Evolutionary conservation across 2,797 vertebrate genomes (phyloP), one percentile per base, ranked within the genome.

Genomic region (Petrocephalus sullivani): DNA sequence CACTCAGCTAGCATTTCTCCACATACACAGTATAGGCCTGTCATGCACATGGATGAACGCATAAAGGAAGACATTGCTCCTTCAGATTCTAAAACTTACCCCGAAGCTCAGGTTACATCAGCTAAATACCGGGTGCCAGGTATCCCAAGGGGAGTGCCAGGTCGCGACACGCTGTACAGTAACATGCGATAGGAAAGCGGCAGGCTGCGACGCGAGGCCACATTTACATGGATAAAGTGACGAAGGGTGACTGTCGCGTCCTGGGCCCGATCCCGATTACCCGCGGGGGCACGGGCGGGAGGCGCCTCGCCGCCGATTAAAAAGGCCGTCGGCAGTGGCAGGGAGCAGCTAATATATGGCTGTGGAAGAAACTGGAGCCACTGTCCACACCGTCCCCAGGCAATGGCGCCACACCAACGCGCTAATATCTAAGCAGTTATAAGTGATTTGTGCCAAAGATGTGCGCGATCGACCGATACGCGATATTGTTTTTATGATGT

Each of bases 401-500:
- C 82, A 84, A 8, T 84, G 51, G n/a, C 46, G 21, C 21, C 51
- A 51, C 9, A 28, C 4, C 46, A 53, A 3, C 86, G 56, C 51
- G 23, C 14, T 75, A 41, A 33, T 19, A 21, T 10, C 1, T 46
- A 21, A 81, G 8, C 51, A 56, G 41, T 71, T 8, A 53, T 37
- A n/a, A 53, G 23, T 41, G 16, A n/a, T 37, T 56, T 14, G 16
- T 78, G 53, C 3, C 49, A 51, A 67, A 23, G 56, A 5, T 2
- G 10, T 33, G 2, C n/a, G 56, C 54, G 28, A 53, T 60, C 4
- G 6, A 54, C 12, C 21, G 10, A 12, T 37, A 1, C 85, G 2
- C 1, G 7, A 33, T 60, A 10, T 87, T 88, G 82, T 2, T 0
- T 54, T 46, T 46, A 60, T 88, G 90, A 21, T 93, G 93, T 95